A percentile compares a stretch with the other conserved stretches of the same genome.
These are phyloP conservation scores for Agonum fuliginosum DNA, from an alignment of 2,888 invertebrate genomes.

Conservation along the genomic window DNA sequence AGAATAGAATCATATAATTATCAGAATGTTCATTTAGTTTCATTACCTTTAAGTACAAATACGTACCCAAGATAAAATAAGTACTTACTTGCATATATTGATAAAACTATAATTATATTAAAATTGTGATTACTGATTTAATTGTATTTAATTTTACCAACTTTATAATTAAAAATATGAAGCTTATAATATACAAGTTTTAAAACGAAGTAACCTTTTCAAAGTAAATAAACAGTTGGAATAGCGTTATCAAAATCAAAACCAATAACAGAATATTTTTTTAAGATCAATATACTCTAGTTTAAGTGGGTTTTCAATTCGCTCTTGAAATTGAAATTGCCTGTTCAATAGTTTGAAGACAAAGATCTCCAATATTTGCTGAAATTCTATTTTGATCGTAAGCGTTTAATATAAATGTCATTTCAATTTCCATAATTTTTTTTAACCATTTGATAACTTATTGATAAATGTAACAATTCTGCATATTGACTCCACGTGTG, in stretches of 20 bases:
- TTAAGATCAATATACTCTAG: slow-evolving; percentile 1
- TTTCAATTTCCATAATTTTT: too few species aligned
- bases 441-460: not conserved
- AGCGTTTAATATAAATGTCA: too few species aligned
- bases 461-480: slow-evolving; percentile 11
- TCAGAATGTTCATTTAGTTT: too few species aligned
- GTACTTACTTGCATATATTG: too few species aligned
- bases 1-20: too few species aligned
- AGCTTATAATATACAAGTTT: not conserved
- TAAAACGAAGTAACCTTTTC: not conserved
- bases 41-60: too few species aligned
- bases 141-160: too few species aligned
- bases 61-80: too few species aligned
- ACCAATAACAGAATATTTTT: slow-evolving; percentile 30
- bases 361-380: slow-evolving; percentile 12
- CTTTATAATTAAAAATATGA: too few species aligned
- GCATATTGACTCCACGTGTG: not conserved
- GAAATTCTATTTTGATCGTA: too few species aligned
- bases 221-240: slow-evolving; percentile 16
- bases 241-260: slow-evolving; percentile 1
- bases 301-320: slow-evolving; percentile 35
- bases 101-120: too few species aligned
- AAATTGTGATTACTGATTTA: too few species aligned
- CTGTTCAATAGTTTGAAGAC: slow-evolving; percentile 1
- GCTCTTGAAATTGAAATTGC: slow-evolving; percentile 7